Percentiles rank a stretch among this genome's conserved stretches.
Evolutionary conservation across 2,888 invertebrate genomes (phyloP).

Genomic region (Orchesellides sinensis): DNA sequence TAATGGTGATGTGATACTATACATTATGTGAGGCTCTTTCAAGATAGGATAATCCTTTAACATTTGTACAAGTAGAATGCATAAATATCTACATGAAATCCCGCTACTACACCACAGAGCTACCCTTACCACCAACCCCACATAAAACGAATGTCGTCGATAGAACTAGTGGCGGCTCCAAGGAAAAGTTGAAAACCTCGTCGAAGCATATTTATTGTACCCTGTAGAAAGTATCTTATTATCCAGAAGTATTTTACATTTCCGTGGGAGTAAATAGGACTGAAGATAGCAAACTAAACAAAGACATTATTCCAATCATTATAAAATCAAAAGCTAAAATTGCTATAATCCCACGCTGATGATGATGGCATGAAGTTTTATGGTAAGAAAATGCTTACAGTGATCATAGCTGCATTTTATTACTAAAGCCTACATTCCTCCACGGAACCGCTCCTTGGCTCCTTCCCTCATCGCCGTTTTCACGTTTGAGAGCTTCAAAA

Average conservation of each 20-base stretch:
- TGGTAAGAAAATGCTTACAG: no score
- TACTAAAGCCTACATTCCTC: neutral
- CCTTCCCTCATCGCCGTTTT: neutral
- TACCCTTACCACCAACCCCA: slow-evolving; percentile 12
- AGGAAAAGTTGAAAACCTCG: no score
- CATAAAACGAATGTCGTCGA: slow-evolving; percentile 25
- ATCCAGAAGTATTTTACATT: no score
- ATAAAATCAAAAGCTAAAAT: no score
- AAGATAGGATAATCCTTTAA: slow-evolving; percentile 19
- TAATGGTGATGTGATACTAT: slow-evolving; percentile 17
- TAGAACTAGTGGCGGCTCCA: slow-evolving; percentile 7
- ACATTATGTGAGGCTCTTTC: neutral
- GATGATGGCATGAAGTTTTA: no score
- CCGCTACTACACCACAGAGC: slow-evolving; percentile 16
- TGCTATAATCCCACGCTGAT: no score
- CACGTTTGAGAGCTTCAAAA: neutral
- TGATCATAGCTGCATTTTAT: no score
- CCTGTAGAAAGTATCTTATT: no score
- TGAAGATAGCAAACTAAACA: no score
- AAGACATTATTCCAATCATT: no score
- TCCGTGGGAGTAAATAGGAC: no score
- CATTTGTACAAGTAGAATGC: neutral
- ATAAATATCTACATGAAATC: slow-evolving; percentile 16
- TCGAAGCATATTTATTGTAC: no score
- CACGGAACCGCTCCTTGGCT: slow-evolving; percentile 5